These are phyloP conservation scores for Philaethria dido DNA, from an alignment of 2,888 invertebrate genomes.

Conservation along the genomic window DNA sequence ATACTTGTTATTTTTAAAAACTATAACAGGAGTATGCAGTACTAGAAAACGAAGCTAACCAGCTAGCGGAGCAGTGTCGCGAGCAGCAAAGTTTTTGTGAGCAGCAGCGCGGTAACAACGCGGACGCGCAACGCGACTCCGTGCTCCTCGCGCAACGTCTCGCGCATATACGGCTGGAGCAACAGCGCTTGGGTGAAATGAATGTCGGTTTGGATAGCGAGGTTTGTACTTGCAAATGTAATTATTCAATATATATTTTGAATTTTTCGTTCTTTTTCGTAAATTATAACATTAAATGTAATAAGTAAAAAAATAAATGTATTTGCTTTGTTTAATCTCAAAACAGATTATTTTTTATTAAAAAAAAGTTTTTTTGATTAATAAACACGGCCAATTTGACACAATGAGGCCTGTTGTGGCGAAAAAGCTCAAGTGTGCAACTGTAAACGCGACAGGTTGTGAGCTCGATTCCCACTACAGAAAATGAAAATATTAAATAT, in stretches of 20 bases:
- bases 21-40: constrained; percentile 77
- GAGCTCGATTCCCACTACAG: too few relatives aligned
- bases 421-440: too few relatives aligned
- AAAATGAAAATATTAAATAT: too few relatives aligned
- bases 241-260: background rate
- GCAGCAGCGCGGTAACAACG: constrained; percentile 84
- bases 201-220: constrained; percentile 69
- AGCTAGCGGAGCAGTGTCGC: constrained; percentile 78
- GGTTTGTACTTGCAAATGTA: constrained; percentile 51
- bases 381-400: too few relatives aligned
- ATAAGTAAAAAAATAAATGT: too few relatives aligned
- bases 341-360: too few relatives aligned
- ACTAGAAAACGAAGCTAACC: constrained; percentile 70
- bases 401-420: too few relatives aligned
- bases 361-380: too few relatives aligned
- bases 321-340: too few relatives aligned
- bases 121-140: constrained; percentile 70
- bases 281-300: too few relatives aligned
- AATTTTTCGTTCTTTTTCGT: too few relatives aligned
- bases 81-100: constrained; percentile 85
- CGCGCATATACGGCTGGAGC: constrained; percentile 58
- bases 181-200: constrained; percentile 56
- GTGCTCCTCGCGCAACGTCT: constrained; percentile 64
- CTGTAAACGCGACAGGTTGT: too few relatives aligned
- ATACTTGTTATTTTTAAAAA: background rate